Evolutionary conservation across 1,140 invertebrate species (phyloP), one percentile per base, ranked within the genome.

Genomic region (Leptinotarsa defecta): DNA sequence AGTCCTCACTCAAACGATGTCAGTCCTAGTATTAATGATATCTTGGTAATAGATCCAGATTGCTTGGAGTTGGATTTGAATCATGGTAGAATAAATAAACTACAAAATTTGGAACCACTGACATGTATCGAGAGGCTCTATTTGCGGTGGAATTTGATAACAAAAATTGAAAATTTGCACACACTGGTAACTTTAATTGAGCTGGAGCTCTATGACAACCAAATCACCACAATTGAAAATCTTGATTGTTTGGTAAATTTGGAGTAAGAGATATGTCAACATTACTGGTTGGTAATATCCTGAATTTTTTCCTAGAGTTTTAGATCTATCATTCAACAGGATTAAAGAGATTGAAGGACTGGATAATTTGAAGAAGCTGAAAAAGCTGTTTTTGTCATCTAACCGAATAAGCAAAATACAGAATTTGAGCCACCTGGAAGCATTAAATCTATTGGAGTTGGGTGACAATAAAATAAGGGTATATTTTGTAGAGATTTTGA

Each of bases 261-360:
- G 64, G 91, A 97, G 95, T 97, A 90, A 90, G 93, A 52, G 22
- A 57, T 67, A 22, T 48, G 71, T 22, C 49, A 61, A 75, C 74
- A 8, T 68, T 27, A 1, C 34, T 24, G 20, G 69, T 65, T 15
- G 69, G 63, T 74, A 22, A 49, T 64, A 65, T 61, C n/a, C 24
- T 57, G n/a, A 34, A 11, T 11, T n/a, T 62, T 70, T 62, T 62
- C 90, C 75, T 86, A 97, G 95, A 83, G 88, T 93, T 74, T 87
- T 99, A 69, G 98, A 99, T 87, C 84, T 99, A 61, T 99, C 97
- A n/a, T 99, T 98, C 85, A 99, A 99, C 88, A 92, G 97, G 69
- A 92, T 99, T 13, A 92, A 90, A 80, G 92, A 95, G 86, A 96
- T 99, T 76, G 91, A 95, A 85, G 96, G 95, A 75, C 84, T 99